Percentiles rank a stretch among this genome's conserved stretches.
phyloP scores from a whole-genome alignment of 2,113 vertebrate species.

The Myotis yumanensis region DNA sequence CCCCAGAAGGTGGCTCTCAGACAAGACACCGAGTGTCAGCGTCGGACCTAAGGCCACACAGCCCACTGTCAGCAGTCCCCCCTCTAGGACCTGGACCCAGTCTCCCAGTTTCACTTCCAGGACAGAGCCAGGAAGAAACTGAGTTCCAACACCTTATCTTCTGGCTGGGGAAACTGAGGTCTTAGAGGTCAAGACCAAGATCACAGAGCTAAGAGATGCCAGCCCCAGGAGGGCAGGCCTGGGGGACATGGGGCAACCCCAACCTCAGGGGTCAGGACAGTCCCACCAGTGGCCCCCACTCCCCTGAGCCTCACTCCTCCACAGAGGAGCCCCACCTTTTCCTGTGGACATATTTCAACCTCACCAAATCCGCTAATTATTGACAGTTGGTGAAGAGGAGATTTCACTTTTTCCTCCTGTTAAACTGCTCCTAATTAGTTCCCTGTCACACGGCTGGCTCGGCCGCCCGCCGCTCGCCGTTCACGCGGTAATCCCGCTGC shows the following conservation, averaged over 20 bases:
- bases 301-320: constrained; percentile 77
- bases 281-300: constrained; percentile 12
- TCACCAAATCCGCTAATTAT: constrained; percentile 91
- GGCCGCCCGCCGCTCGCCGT: constrained; percentile 75
- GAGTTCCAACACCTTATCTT: background rate
- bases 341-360: constrained; percentile 89
- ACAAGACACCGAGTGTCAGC: background rate
- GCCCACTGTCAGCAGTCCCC: background rate
- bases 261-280: background rate
- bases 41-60: background rate
- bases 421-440: constrained; percentile 93
- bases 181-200: background rate
- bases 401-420: constrained; percentile 92
- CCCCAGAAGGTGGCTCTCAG: background rate
- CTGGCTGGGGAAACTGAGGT: background rate
- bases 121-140: background rate
- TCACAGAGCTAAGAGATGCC: background rate
- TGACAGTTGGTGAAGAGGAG: constrained; percentile 93
- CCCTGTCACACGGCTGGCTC: constrained; percentile 84
- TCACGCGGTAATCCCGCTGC: constrained; percentile 84
- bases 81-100: background rate
- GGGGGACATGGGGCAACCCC: background rate
- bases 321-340: constrained; percentile 85
- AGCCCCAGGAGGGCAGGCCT: background rate
- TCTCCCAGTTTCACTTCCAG: background rate